These are phyloP conservation scores for Hippotragus niger DNA, from an alignment of 2,113 vertebrate species.

Conservation along the genomic window DNA sequence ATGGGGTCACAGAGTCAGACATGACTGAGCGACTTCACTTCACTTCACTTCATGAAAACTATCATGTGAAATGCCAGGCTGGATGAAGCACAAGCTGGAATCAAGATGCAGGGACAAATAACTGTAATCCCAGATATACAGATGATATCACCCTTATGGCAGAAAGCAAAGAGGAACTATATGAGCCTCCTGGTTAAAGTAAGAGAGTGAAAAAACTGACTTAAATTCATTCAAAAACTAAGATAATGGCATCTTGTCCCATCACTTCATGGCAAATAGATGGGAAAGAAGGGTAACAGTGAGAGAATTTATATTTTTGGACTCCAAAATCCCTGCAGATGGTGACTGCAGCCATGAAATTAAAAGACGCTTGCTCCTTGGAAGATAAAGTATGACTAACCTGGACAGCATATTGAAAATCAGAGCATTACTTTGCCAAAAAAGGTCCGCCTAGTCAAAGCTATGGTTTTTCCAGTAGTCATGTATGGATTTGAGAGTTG, in stretches of 20 bases:
- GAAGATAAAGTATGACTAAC: not conserved
- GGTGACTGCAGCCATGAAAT: not conserved
- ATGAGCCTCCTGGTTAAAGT: not conserved
- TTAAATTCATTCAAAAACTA: not conserved
- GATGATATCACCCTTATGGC: not conserved
- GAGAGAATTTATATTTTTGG: not conserved
- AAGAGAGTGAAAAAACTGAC: not conserved
- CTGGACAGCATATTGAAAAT: not conserved
- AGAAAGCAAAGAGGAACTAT: not conserved
- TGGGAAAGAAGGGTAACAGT: not conserved
- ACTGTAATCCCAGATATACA: not conserved
- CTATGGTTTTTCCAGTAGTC: not conserved
- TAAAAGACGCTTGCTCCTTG: not conserved
- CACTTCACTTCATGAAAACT: not conserved
- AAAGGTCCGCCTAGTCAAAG: rapidly evolving
- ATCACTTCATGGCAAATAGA: not conserved
- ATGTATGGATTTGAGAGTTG: not conserved
- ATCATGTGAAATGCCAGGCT: not conserved
- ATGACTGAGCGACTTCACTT: too few species aligned
- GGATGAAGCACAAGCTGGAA: not conserved
- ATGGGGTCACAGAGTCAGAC: too few species aligned
- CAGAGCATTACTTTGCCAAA: not conserved
- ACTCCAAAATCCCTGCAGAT: not conserved
- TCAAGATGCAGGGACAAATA: not conserved
- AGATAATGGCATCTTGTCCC: not conserved